Evolutionary conservation across 2,888 invertebrate genomes (phyloP), one percentile per base, ranked within the genome.

Genomic region (Rosalia funebris): DNA sequence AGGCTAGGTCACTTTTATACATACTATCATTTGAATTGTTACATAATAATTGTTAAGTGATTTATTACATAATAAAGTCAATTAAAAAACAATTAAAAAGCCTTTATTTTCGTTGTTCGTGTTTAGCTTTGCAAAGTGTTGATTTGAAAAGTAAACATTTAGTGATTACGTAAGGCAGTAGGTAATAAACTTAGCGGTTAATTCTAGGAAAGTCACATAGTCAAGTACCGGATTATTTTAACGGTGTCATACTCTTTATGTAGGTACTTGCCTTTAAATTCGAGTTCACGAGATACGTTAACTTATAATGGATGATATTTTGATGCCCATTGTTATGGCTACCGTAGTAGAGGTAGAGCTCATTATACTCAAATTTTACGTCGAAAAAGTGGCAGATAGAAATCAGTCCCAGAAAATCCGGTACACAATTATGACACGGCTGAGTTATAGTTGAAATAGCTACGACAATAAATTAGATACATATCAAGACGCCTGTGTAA

Each of bases 401-500:
- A 69, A 76, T 75, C 75, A 60, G 58, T 42, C 39, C 54, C 58
- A 69, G 70, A 71, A 76, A 73, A 73, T 74, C 74, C 71, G 70
- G 56, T 68, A 71, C 73, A 77, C 76, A 76, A 78, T 77, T 77
- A 77, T 78, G 75, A 77, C 76, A 76, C 74, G 61, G 63, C 71
- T 75, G 75, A 77, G 69, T 75, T 77, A 75, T 77, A 64, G 72
- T 68, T 57, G 65, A 63, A 59, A 64, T 63, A 50, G 68, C 63
- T 63, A 69, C 67, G 69, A 69, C 75, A 71, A 79, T 79, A 79
- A 80, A 79, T 79, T 78, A 76, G 79, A 80, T 80, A 75, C 62
- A 72, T 73, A 80, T 80, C 79, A 74, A 77, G 74, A 78, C 78
- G 78, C 78, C 77, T 77, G 78, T 76, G 76, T 76, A 75, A 78